Percentiles rank a stretch among this genome's conserved stretches.
phyloP scores from a whole-genome alignment of 1,140 invertebrate species.

The Tetragnatha versicolor region DNA sequence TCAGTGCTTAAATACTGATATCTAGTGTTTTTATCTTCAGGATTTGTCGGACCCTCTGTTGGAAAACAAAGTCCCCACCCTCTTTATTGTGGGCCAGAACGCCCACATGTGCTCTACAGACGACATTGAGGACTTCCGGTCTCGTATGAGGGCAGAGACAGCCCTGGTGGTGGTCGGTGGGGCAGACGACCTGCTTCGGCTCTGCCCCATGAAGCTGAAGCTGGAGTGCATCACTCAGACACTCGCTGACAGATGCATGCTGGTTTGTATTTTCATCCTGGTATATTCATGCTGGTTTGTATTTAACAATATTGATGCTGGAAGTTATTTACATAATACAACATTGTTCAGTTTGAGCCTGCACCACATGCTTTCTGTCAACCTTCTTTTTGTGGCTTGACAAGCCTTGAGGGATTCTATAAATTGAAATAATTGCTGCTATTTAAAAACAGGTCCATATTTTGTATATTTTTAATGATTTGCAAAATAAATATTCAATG shows the following conservation, averaged over 20 bases:
- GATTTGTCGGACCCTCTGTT: conserved; percentile 79
- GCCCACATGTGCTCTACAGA: conserved; percentile 72
- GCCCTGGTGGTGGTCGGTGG: conserved; percentile 82
- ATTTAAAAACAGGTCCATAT: too few relatives aligned
- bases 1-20: too few relatives aligned
- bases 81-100: conserved; percentile 84
- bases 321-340: too few relatives aligned
- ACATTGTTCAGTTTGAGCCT: too few relatives aligned
- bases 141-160: conserved; percentile 78
- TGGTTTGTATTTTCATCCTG: conserved; percentile 36
- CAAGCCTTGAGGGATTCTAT: too few relatives aligned
- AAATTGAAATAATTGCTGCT: too few relatives aligned
- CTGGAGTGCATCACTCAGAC: conserved; percentile 79
- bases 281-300: too few relatives aligned
- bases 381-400: too few relatives aligned
- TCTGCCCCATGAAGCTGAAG: conserved; percentile 75
- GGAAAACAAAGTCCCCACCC: conserved; percentile 76
- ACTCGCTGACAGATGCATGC: conserved; percentile 80
- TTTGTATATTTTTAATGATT: too few relatives aligned
- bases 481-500: too few relatives aligned
- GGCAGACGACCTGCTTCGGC: conserved; percentile 78
- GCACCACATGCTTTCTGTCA: too few relatives aligned
- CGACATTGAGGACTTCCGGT: conserved; percentile 78
- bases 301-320: too few relatives aligned
- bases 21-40: conserved; percentile 56